Evolutionary conservation across 2,113 vertebrate species (phyloP).

Genomic region (Pseudopipra pipra): DNA sequence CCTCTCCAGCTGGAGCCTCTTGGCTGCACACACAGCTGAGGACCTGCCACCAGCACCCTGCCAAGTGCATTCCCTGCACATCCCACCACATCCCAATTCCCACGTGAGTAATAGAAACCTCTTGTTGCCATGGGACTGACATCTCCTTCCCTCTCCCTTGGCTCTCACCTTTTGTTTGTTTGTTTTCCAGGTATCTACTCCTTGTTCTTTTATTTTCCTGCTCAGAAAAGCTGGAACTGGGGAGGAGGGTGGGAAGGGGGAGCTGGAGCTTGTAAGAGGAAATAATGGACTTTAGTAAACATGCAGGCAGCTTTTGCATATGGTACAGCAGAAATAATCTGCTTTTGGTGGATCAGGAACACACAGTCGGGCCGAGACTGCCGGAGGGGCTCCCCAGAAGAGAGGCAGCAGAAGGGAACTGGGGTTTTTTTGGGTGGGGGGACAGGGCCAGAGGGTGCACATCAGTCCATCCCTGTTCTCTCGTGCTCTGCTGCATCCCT

Average conservation of each 20-base stretch:
- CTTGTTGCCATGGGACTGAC: not conserved
- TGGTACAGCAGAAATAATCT: not conserved
- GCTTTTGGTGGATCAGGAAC: not conserved
- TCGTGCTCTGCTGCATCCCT: not conserved
- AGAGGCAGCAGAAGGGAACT: not conserved
- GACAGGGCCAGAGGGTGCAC: no score
- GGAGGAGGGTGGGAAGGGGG: not conserved
- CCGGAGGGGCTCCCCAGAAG: not conserved
- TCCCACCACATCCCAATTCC: not conserved
- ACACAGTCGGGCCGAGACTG: not conserved
- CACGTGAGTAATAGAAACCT: not conserved
- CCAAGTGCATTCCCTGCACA: not conserved
- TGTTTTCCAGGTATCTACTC: not conserved
- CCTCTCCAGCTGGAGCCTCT: not conserved
- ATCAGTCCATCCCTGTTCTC: not conserved
- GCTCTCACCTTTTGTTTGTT: not conserved
- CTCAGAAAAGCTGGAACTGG: not conserved
- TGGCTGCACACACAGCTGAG: not conserved
- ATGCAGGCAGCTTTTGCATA: not conserved
- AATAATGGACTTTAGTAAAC: not conserved
- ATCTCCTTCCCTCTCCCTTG: not conserved
- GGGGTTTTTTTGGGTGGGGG: not conserved
- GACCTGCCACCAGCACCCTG: not conserved
- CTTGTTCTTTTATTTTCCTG: not conserved
- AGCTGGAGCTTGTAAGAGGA: not conserved